Base-by-base conservation (phyloP, 2,888 invertebrate species). In the Oasisia sp. region DNA sequence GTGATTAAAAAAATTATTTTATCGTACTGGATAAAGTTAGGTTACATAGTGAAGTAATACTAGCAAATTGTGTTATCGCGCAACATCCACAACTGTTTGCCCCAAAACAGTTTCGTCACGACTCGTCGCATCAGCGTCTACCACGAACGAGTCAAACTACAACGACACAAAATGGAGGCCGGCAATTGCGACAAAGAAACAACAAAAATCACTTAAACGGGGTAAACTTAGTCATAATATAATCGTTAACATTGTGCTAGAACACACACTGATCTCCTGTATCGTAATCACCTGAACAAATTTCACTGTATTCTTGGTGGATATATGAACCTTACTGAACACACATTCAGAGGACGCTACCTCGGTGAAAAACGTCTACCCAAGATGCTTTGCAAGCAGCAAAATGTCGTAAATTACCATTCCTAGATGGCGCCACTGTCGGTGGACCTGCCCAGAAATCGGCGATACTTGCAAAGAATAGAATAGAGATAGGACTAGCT, bases 161-260 rank as follows among this genome's bases (percentile, higher is more conserved):
- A 74, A 74, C 74, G 74, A 74, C 74, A 74, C 74, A 74, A 74
- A 74, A 74, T 74, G 74, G 74, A 74, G 74, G 74, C 74, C 74
- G n/a, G n/a, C 27, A 74, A 74, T 27, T 74, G 74, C 27, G 27
- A 74, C 19, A 27, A 74, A 74, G 74, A 74, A 74, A 74, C 27
- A 27, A 74, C 19, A 74, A 74, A 74, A 74, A 27, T 74, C 19
- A 74, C 5, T 74, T 7, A 74, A 74, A 74, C 74, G 5, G 27
- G 7, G 27, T 74, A 7, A n/a, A 27, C n/a, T 74, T 74, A 74
- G 74, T 74, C 19, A 19, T 19, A 74, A 74, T 7, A 74, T 19
- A 74, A 19, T 74, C 27, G 74, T 74, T n/a, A 74, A 74, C 27
- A 74, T 74, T 74, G 74, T 74, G 74, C 74, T 74, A 74, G 4